These are phyloP conservation scores for Mesorhabditis spiculigera DNA, from an alignment of 2,888 invertebrate species.

Conservation along the genomic window DNA sequence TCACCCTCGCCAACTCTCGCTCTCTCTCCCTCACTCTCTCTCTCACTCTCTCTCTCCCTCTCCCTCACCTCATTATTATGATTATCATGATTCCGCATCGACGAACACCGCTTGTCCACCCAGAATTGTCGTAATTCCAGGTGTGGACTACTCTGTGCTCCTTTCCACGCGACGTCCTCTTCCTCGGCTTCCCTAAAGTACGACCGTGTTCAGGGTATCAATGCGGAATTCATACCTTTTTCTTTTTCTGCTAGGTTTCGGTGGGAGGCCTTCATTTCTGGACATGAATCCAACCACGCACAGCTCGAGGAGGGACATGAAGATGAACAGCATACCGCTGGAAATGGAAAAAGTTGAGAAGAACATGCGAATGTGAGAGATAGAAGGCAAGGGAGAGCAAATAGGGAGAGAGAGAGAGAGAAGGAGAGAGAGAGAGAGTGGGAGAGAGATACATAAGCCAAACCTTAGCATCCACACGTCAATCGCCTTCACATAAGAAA, in stretches of 20 bases:
- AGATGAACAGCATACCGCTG: conserved; percentile 58
- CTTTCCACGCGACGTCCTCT: conserved; percentile 54
- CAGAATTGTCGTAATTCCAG: conserved; percentile 56
- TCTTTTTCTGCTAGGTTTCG: conserved; percentile 18
- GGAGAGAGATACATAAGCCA: background rate
- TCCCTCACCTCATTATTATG: background rate
- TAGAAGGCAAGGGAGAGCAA: too few relatives aligned
- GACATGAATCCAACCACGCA: conserved; percentile 58
- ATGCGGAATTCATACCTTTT: background rate
- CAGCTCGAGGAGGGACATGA: conserved; percentile 54
- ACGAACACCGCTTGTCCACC: conserved; percentile 52
- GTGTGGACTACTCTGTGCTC: conserved; percentile 52
- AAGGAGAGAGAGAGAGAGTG: too few relatives aligned
- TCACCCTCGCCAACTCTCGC: too few relatives aligned
- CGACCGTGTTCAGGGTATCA: background rate
- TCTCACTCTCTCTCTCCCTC: background rate
- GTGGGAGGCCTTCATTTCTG: conserved; percentile 54
- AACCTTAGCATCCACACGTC: conserved; percentile 56
- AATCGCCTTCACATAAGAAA: conserved; percentile 57
- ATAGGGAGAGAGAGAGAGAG: too few relatives aligned
- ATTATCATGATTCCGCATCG: conserved; percentile 30
- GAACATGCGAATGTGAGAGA: too few relatives aligned
- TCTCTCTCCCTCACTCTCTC: too few relatives aligned
- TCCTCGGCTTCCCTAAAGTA: conserved; percentile 30
- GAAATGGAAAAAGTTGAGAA: too few relatives aligned